Base-by-base conservation (phyloP, 1,140 invertebrate species). In the Drosophila kohkoa region DNA sequence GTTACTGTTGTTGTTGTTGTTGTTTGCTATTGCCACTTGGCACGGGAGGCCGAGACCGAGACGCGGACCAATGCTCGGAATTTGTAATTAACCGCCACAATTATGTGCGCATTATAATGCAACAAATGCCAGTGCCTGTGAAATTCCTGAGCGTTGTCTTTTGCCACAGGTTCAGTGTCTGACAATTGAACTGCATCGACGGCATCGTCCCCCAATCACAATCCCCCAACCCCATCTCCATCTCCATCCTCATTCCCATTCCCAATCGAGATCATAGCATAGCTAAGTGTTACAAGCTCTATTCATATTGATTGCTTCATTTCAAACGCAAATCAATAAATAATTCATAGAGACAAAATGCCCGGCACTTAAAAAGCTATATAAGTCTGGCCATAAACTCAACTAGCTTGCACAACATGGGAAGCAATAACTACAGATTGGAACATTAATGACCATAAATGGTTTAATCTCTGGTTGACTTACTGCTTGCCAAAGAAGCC, bases 401-500 rank as follows among this genome's bases (percentile, higher is more conserved):
- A 35, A 15, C 8, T 54, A 52, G 20, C 46, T 81, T 79, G 76
- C 71, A 73, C 78, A 82, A 87, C 66, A 70, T 69, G 77, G 82
- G 72, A 86, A 87, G 78, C 74, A 32, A 58, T 79, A 64, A 32
- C 20, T 13, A 51, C 35, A 15, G 72, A 73, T 78, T 54, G 32
- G 51, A 63, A 62, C 58, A 59, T 32, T 15, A 1, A 32, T 46
- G 7, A 57, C 20, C 10, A 2, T 38, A 32, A 46, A 48, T 35
- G 41, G 6, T 55, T 10, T 49, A 49, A 38, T 49, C 32, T 58
- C 8, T 1, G 11, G 54, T 45, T 72, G 60, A 91, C 90, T 91
- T 58, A 91, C 90, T 91, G 90, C 74, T 91, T 91, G 82, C 90
- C 86, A 74, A 91, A 91, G 87, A 90, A 90, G 35, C 90, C 90